Evolutionary conservation across 2,888 invertebrate species (phyloP).

Genomic region (Conchocele bisecta): DNA sequence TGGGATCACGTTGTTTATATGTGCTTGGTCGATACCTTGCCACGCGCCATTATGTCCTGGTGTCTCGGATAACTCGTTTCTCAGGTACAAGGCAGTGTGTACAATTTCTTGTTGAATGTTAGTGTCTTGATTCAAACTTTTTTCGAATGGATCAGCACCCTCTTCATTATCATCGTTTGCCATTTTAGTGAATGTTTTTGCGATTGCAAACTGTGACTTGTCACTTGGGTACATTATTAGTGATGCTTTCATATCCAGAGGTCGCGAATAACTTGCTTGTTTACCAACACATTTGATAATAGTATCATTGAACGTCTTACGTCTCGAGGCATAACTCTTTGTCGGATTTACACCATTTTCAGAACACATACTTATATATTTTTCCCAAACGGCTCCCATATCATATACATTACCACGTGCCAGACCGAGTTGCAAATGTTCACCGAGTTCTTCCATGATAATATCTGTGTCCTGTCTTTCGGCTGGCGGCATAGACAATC

Average conservation of each 20-base stretch:
- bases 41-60: constrained; percentile 14
- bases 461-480: not conserved
- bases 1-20: constrained; percentile 14
- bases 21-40: constrained; percentile 4
- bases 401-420: constrained; percentile 23
- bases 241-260: constrained; percentile 8
- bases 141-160: no score
- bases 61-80: not conserved
- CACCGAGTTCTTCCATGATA: constrained; percentile 2
- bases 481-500: not conserved
- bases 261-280: constrained; percentile 5
- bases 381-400: constrained; percentile 11
- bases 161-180: no score
- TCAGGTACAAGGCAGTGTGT: constrained; percentile 1
- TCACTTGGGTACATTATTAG: no score
- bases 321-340: constrained; percentile 1
- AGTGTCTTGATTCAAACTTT: no score
- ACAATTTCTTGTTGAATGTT: constrained; percentile 22
- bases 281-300: not conserved
- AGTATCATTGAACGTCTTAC: constrained; percentile 14
- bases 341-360: not conserved
- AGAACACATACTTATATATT: not conserved
- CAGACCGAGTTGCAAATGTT: constrained; percentile 8
- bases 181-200: no score
- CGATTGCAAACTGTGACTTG: no score